Percentiles rank a stretch among this genome's conserved stretches.
phyloP scores from a whole-genome alignment of 2,113 vertebrate genomes.

The Balaenoptera acutorostrata region DNA sequence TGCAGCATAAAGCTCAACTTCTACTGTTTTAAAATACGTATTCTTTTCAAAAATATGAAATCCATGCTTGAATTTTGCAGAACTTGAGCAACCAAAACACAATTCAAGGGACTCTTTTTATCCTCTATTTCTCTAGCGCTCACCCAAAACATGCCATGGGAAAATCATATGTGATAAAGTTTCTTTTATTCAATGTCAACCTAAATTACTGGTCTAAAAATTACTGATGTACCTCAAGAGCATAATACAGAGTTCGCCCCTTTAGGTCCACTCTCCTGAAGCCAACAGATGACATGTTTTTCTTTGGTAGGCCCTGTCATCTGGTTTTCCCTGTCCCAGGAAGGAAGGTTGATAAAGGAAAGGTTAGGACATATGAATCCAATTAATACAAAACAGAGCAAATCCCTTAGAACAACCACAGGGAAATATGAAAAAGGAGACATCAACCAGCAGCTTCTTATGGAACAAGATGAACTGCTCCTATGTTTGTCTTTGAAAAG shows the following conservation, averaged over 20 bases:
- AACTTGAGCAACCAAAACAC: not conserved
- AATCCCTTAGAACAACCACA: not conserved
- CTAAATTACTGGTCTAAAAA: not conserved
- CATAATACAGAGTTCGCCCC: too few species aligned
- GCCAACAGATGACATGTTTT: not conserved
- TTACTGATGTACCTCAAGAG: not conserved
- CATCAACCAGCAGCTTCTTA: not conserved
- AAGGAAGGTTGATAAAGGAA: not conserved
- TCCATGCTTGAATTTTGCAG: not conserved
- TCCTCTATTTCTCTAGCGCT: not conserved
- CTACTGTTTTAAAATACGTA: not conserved
- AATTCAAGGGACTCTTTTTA: not conserved
- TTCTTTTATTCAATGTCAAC: not conserved
- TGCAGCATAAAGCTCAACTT: not conserved
- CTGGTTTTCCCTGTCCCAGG: not conserved
- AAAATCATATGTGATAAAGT: not conserved
- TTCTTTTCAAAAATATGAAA: not conserved
- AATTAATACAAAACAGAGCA: not conserved
- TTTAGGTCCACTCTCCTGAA: not conserved
- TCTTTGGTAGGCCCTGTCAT: not conserved
- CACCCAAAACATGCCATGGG: not conserved
- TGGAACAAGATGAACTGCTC: not conserved
- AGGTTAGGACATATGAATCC: not conserved
- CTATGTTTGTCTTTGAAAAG: not conserved
- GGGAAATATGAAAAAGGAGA: not conserved